Conservation (phyloP, 1,140 invertebrate species). For the Pogonus chalceus region DNA sequence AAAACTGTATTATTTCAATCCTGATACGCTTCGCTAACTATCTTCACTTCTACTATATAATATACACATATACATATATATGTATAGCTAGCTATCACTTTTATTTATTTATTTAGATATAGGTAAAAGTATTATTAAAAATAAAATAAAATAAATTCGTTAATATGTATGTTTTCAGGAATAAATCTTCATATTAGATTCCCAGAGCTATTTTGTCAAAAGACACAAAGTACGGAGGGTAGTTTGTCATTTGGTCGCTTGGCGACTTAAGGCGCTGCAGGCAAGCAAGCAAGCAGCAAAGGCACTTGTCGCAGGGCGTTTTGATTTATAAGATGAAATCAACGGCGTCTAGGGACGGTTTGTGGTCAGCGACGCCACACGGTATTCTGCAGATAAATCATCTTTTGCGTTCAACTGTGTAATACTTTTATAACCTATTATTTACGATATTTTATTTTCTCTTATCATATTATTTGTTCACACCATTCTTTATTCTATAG, state of each 20-base stretch:
- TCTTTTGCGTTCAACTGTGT: too few species aligned
- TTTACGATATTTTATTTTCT: too few species aligned
- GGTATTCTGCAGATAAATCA: too few species aligned
- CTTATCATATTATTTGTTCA: too few species aligned
- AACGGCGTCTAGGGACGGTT: not conserved
- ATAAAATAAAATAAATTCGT: too few species aligned
- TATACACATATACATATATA: not conserved
- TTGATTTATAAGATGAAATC: slow-evolving; percentile 5
- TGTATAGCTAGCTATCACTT: not conserved
- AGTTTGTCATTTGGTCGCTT: not conserved
- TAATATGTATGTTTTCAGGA: too few species aligned
- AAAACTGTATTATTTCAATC: slow-evolving; percentile 14
- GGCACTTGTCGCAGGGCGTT: not conserved
- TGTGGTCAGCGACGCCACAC: not conserved
- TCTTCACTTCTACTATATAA: not conserved
- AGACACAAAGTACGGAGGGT: not conserved
- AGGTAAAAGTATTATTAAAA: too few species aligned
- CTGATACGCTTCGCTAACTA: not conserved
- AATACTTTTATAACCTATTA: too few species aligned
- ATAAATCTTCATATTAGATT: too few species aligned
- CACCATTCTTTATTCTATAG: too few species aligned
- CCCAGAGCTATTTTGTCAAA: slow-evolving; percentile 4
- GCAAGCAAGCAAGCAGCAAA: not conserved
- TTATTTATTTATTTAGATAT: too few species aligned
- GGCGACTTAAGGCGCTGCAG: too few species aligned